These are phyloP conservation scores for Crenichthys baileyi DNA, from an alignment of 2,797 vertebrate genomes.

Conservation along the genomic window DNA sequence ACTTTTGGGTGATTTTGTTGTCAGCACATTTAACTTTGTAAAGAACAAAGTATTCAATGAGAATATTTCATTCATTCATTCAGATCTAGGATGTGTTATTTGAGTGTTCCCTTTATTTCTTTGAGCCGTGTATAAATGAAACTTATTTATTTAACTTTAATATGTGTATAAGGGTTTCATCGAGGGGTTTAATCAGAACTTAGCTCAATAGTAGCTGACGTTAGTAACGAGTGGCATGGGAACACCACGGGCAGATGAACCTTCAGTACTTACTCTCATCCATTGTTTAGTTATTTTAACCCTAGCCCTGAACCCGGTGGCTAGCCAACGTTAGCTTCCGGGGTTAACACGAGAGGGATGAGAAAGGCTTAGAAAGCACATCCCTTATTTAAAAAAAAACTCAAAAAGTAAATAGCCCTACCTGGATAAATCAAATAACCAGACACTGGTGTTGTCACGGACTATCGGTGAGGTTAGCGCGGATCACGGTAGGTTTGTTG, in stretches of 20 bases:
- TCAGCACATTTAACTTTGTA: too few species aligned
- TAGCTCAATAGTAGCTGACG: background rate
- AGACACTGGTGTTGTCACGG: background rate
- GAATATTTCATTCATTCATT: too few species aligned
- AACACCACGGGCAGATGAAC: background rate
- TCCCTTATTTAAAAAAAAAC: background rate
- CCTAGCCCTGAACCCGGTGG: background rate
- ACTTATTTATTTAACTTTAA: background rate
- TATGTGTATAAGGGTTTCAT: background rate
- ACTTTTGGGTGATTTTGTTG: too few species aligned
- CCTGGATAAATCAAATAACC: slow-evolving; percentile 3
- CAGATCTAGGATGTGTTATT: too few species aligned
- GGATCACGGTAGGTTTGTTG: background rate
- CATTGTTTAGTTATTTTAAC: background rate
- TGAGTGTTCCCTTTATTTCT: too few species aligned
- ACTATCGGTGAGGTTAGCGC: background rate
- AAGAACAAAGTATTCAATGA: too few species aligned
- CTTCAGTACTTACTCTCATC: background rate
- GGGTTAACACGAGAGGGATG: background rate
- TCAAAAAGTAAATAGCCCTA: slow-evolving; percentile 12
- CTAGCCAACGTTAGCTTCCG: background rate
- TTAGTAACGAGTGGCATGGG: background rate
- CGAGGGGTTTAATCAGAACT: background rate
- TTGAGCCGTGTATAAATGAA: too few species aligned
- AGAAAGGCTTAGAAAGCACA: background rate